A percentile compares a stretch with the other conserved stretches of the same genome.
Conservation (phyloP, 1,140 invertebrate species). For the Probaryconus sp. region DNA sequence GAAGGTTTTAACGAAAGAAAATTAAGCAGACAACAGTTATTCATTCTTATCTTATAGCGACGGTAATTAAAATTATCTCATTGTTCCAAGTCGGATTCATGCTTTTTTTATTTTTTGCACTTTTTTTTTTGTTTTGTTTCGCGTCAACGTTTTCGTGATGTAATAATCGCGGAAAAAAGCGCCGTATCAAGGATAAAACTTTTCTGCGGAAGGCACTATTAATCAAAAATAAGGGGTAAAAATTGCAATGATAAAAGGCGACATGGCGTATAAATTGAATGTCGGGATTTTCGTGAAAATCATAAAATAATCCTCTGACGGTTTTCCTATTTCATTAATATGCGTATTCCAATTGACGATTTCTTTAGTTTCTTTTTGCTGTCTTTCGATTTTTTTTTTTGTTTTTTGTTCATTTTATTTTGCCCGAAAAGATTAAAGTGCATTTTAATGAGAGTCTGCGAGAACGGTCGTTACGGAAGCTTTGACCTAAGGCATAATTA, state of each 20-base stretch:
- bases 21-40: constrained; percentile 58
- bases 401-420: too few relatives aligned
- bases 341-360: too few relatives aligned
- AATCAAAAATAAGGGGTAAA: constrained; percentile 54
- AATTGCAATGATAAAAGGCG: constrained; percentile 42
- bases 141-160: constrained; percentile 44
- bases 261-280: constrained; percentile 51
- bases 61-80: constrained; percentile 63
- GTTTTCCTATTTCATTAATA: too few relatives aligned
- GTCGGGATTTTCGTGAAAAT: constrained; percentile 7
- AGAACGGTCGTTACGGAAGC: constrained; percentile 10
- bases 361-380: constrained; percentile 3
- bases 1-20: constrained; percentile 56
- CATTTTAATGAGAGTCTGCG: constrained; percentile 19
- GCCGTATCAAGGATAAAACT: constrained; percentile 59
- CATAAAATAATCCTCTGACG: constrained; percentile 19
- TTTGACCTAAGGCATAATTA: constrained; percentile 51
- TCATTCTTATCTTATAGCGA: constrained; percentile 60
- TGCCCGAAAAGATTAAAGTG: constrained; percentile 13
- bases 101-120: constrained; percentile 42
- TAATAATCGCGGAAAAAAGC: constrained; percentile 40
- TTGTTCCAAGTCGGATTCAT: constrained; percentile 55
- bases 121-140: constrained; percentile 19
- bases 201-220: constrained; percentile 47
- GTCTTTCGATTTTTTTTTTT: constrained; percentile 2